Base-by-base conservation (phyloP, 2,888 invertebrate species). In the Cephus sareptanus region DNA sequence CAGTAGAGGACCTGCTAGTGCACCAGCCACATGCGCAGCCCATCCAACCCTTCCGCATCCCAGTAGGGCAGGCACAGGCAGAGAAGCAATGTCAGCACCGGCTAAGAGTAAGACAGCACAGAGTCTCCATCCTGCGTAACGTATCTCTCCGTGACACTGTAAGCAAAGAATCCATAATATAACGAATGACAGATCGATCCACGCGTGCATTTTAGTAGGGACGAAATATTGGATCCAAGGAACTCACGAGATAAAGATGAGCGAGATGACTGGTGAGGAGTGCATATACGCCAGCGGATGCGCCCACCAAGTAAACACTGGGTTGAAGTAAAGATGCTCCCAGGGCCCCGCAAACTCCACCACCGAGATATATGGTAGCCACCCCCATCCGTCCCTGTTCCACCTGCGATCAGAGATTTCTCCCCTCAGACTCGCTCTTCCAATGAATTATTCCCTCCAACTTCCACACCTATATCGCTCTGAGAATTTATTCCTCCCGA, bases 271-370 rank as follows among this genome's bases (percentile, higher is more conserved):
- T 97, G 76, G 96, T 95, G 81, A 98, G 94, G 83, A 98, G 92
- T 34, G 97, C 96, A 91, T 98, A 98, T 77, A 98, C 97, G 11
- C 98, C 98, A 1, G 97, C 98, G 0, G 97, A 97, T 69, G 98
- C 96, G 33, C 98, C 98, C 75, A 97, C 95, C 84, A 98, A 94
- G 86, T 95, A 94, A 80, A 96, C 95, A 80, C 93, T 92, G 35
- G 96, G 96, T 90, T 96, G 95, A 87, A 96, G 93, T 78, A 95
- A 94, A 35, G 95, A 95, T 1, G 96, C 96, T 73, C 95, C 96
- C 80, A 97, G 92, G 56, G 96, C 95, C 82, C 96, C 96, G 75
- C 95, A 95, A 73, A 95, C 92, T 82, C 96, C 96, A 34, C 97
- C 97, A 13, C 94, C 94, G 83, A 94, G 88, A 93, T 98, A 98